These are phyloP conservation scores for Malacosoma neustria DNA, from an alignment of 2,888 invertebrate species.

Conservation along the genomic window DNA sequence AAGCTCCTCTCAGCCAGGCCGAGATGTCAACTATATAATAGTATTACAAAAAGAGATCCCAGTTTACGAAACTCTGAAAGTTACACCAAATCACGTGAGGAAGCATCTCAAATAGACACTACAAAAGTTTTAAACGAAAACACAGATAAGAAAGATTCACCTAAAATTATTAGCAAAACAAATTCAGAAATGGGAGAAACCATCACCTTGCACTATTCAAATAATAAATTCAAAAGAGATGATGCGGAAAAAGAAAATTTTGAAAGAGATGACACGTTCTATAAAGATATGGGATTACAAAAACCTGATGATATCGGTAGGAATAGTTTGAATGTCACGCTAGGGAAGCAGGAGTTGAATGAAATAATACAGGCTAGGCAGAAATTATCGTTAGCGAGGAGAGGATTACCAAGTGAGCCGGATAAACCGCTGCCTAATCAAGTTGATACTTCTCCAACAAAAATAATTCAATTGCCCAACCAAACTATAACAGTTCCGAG, in stretches of 20 bases:
- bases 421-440: conserved; percentile 35
- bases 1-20: conserved; percentile 51
- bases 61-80: conserved; percentile 47
- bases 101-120: conserved; percentile 54
- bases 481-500: conserved; percentile 58
- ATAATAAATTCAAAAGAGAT: conserved; percentile 44
- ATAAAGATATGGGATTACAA: conserved; percentile 49
- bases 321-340: conserved; percentile 52
- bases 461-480: conserved; percentile 57
- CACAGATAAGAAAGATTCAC: conserved; percentile 41
- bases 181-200: conserved; percentile 49
- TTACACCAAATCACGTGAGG: conserved; percentile 56
- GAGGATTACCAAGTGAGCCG: conserved; percentile 49
- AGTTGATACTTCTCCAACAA: conserved; percentile 38
- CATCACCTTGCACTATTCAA: conserved; percentile 55
- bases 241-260: conserved; percentile 66
- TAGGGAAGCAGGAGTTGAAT: conserved; percentile 62
- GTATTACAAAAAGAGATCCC: conserved; percentile 46
- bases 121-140: conserved; percentile 56
- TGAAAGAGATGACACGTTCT: conserved; percentile 56
- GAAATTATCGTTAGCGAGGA: conserved; percentile 56
- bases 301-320: conserved; percentile 37
- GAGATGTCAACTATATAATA: conserved; percentile 44
- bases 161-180: conserved; percentile 24
- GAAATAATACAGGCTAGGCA: conserved; percentile 66